phyloP scores from a whole-genome alignment of 2,113 vertebrate species.

The Tachysurus fulvidraco region DNA sequence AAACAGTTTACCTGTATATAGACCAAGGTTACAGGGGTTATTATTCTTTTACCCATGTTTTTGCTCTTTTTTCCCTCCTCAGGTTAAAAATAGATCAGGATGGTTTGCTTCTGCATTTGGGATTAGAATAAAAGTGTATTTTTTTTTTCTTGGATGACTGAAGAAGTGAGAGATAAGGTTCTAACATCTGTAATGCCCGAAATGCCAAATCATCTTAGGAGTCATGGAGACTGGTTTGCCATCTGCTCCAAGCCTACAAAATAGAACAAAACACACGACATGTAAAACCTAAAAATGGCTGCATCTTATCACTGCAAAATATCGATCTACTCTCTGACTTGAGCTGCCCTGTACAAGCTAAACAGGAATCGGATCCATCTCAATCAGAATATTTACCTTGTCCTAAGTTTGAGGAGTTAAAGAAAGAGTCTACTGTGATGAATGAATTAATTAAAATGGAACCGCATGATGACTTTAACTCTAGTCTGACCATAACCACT shows the following conservation, averaged over 20 bases:
- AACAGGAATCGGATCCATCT: conserved; percentile 28
- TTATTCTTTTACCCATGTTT: not conserved
- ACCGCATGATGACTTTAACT: not conserved
- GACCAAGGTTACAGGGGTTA: not conserved
- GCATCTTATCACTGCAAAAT: not conserved
- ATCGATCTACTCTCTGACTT: not conserved
- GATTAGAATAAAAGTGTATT: not conserved
- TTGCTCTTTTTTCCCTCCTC: not conserved
- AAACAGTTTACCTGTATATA: not conserved
- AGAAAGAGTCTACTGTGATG: conserved; percentile 24
- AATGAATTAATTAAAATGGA: conserved; percentile 12
- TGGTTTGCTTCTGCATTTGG: not conserved
- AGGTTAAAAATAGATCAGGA: not conserved
- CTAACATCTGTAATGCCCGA: not conserved
- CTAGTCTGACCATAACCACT: not conserved
- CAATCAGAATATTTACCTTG: not conserved
- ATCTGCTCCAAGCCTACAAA: not conserved
- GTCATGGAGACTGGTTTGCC: conserved; percentile 26
- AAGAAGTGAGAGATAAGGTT: not conserved
- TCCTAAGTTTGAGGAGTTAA: not conserved
- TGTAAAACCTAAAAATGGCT: conserved; percentile 1
- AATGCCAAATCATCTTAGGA: not conserved
- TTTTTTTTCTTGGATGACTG: not conserved
- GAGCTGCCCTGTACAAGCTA: not conserved
- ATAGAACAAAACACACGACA: not conserved